A percentile compares a stretch with the other conserved stretches of the same genome.
Evolutionary conservation across 2,113 vertebrate genomes (phyloP).

Genomic region (Carassius gibelio): DNA sequence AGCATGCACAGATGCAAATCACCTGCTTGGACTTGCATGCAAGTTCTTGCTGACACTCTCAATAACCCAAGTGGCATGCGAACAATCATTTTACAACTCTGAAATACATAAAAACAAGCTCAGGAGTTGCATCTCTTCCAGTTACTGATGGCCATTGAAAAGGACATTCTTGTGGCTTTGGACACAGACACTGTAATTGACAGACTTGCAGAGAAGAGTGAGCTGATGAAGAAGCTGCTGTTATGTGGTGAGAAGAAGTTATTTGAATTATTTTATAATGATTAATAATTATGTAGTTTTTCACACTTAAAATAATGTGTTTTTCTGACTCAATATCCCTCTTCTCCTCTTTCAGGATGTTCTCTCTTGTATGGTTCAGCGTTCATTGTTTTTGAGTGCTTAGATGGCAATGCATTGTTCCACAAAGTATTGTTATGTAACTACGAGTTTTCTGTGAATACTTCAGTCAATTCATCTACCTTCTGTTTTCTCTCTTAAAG

Average conservation of each 20-base stretch:
- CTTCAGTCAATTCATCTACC: too few species aligned
- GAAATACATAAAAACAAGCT: not conserved
- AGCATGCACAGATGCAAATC: not conserved
- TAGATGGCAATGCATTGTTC: not conserved
- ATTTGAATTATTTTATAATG: too few species aligned
- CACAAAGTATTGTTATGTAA: not conserved
- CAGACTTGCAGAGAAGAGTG: not conserved
- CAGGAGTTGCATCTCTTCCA: not conserved
- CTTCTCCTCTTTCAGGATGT: slow-evolving; percentile 6
- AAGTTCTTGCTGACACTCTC: too few species aligned
- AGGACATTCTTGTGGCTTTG: not conserved
- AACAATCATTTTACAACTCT: not conserved
- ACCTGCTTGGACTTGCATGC: too few species aligned
- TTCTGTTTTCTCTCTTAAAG: too few species aligned
- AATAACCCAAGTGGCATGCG: too few species aligned
- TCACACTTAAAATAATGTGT: not conserved
- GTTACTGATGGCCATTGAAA: not conserved
- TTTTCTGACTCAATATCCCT: not conserved
- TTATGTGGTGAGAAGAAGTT: too few species aligned
- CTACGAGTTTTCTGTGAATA: too few species aligned
- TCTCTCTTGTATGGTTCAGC: not conserved
- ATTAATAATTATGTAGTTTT: too few species aligned
- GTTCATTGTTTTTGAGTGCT: not conserved
- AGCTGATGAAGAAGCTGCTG: too few species aligned
- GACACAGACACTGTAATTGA: not conserved